These are phyloP conservation scores for Geotrupes spiniger DNA, from an alignment of 2,888 invertebrate genomes.

Conservation along the genomic window DNA sequence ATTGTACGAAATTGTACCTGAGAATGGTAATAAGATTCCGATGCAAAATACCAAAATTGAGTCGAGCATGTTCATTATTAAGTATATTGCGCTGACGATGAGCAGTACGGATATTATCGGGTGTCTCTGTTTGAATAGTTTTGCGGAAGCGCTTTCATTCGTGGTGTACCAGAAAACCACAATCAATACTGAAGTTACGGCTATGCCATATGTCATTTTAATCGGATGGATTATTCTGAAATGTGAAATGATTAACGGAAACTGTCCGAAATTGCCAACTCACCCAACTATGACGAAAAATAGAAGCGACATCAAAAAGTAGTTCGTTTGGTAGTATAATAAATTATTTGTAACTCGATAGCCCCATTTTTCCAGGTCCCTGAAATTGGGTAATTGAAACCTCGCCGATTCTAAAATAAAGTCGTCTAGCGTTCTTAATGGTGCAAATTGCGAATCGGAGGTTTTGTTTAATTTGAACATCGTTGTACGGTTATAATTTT, in stretches of 20 bases:
- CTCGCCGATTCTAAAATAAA: slow-evolving; percentile 74
- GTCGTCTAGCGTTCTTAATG: slow-evolving; percentile 70
- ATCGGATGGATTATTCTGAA: slow-evolving; percentile 55
- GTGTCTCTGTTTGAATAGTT: slow-evolving; percentile 65
- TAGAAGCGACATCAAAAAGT: slow-evolving; percentile 64
- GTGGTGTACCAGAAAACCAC: slow-evolving; percentile 61
- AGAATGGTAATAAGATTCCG: slow-evolving; percentile 62
- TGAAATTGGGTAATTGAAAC: slow-evolving; percentile 76
- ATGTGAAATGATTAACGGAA: not conserved
- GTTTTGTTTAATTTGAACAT: slow-evolving; percentile 24
- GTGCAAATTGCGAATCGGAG: slow-evolving; percentile 58
- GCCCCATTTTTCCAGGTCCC: slow-evolving; percentile 77
- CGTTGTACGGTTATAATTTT: not conserved
- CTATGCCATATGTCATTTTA: slow-evolving; percentile 63
- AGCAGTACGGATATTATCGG: slow-evolving; percentile 59
- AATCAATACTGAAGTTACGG: slow-evolving; percentile 58
- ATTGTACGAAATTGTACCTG: slow-evolving; percentile 51
- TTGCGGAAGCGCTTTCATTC: slow-evolving; percentile 56
- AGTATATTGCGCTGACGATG: slow-evolving; percentile 56
- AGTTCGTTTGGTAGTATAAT: slow-evolving; percentile 86
- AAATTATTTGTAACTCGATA: slow-evolving; percentile 76
- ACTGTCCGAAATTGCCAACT: slow-evolving; percentile 34
- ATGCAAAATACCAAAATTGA: slow-evolving; percentile 67
- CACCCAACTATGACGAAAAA: slow-evolving; percentile 64
- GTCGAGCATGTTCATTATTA: slow-evolving; percentile 63